Percentiles rank a stretch among this genome's conserved stretches.
These are phyloP conservation scores for Gerris buenoi DNA, from an alignment of 1,140 invertebrate genomes.

Conservation along the genomic window DNA sequence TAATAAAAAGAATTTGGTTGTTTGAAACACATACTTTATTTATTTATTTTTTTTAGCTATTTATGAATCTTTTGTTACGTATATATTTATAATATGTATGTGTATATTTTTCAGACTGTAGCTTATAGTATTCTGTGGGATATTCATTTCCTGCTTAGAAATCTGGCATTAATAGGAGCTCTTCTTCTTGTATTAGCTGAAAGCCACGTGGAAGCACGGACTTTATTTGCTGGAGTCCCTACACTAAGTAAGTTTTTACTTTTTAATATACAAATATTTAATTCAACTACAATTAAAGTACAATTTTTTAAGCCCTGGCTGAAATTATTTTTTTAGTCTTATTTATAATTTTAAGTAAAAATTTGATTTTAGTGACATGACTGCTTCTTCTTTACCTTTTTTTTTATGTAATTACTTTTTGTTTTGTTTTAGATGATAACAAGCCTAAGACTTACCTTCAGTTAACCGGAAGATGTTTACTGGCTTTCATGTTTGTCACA, in stretches of 20 bases:
- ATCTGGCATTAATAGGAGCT: constrained; percentile 89
- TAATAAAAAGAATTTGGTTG: no score
- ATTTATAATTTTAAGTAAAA: no score
- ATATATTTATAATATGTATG: no score
- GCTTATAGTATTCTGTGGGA: constrained; percentile 98
- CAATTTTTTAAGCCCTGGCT: no score
- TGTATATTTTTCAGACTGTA: constrained; percentile 73
- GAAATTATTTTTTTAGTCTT: no score
- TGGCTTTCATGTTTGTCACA: constrained; percentile 98
- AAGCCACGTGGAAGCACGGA: constrained; percentile 76
- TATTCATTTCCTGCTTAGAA: constrained; percentile 86
- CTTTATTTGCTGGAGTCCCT: constrained; percentile 95
- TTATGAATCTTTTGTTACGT: no score
- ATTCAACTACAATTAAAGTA: no score
- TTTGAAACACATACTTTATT: no score
- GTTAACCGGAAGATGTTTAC: constrained; percentile 80
- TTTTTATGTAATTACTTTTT: constrained; percentile 3
- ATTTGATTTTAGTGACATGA: no score
- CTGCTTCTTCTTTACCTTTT: no score
- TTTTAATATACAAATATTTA: not conserved
- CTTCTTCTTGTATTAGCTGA: constrained; percentile 88
- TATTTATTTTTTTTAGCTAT: no score
- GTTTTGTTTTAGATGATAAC: constrained; percentile 53
- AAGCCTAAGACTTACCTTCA: constrained; percentile 96
- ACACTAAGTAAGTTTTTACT: constrained; percentile 45